Evolutionary conservation across 2,113 vertebrate genomes (phyloP).

Genomic region (Sander lucioperca): DNA sequence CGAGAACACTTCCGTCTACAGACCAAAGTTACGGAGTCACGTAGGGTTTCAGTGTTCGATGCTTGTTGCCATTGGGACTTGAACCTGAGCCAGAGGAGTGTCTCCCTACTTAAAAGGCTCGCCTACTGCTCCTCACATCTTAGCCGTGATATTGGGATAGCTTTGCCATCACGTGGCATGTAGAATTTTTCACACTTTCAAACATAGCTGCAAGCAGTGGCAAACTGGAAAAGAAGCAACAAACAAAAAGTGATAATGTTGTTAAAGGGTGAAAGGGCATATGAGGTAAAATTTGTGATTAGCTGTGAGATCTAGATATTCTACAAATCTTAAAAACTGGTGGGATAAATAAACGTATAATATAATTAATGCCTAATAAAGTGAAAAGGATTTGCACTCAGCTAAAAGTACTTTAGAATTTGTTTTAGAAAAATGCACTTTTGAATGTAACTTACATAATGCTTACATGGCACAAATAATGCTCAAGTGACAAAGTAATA

Average conservation of each 20-base stretch:
- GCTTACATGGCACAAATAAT: too few relatives aligned
- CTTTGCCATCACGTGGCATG: conserved; percentile 36
- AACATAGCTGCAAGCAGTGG: conserved; percentile 18
- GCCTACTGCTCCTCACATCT: conserved; percentile 25
- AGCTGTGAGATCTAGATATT: neutral
- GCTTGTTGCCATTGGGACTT: conserved; percentile 9
- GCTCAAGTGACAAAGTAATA: too few relatives aligned
- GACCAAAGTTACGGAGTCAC: conserved; percentile 11
- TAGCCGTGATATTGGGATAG: conserved; percentile 21
- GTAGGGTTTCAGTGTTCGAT: conserved; percentile 1
- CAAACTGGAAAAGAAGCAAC: neutral
- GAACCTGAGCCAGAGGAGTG: conserved; percentile 31
- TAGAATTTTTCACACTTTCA: conserved; percentile 1
- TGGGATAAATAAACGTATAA: too few relatives aligned
- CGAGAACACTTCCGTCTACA: neutral
- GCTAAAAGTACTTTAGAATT: too few relatives aligned
- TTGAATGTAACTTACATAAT: too few relatives aligned
- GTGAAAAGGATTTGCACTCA: too few relatives aligned
- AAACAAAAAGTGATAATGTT: neutral
- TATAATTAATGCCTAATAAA: too few relatives aligned
- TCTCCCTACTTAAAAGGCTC: conserved; percentile 36
- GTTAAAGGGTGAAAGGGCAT: neutral
- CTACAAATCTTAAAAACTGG: too few relatives aligned
- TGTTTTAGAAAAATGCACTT: too few relatives aligned
- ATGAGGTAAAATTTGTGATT: neutral